Base-by-base conservation (phyloP, 2,888 invertebrate genomes). In the Seira musarum region DNA sequence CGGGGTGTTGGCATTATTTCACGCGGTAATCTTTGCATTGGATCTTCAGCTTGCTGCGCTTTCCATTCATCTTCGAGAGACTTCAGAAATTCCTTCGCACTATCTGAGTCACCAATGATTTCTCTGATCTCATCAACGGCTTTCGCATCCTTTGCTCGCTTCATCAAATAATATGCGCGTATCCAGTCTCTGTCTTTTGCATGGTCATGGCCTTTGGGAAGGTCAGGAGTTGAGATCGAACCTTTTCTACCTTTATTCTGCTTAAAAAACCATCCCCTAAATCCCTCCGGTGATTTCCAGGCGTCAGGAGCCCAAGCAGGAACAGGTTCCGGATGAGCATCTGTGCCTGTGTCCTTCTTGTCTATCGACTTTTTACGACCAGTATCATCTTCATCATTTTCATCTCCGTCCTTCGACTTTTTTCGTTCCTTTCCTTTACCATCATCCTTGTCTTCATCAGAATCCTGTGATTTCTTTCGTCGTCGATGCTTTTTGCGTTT, bases 261-360 rank as follows among this genome's bases (percentile, higher is more conserved):
- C 30, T 30, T 30, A 8, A 30, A 67, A 0, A 75, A 24, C 75
- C 75, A 75, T 0, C 49, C 40, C 19, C 57, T 66, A 40, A 67
- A 40, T 1, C 67, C 74, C 22, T 15, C 3, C 13, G 75, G 75
- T 3, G 75, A 25, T 25, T 75, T 75, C 75, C 75, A 75, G 10
- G 30, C 10, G 8, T 35, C 10, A 15, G 66, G 66, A 60, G 68
- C 61, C 75, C 75, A 75, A 2, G 53, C 24, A 1, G 75, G 75
- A 19, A 75, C 8, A 30, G 30, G 30, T 30, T 30, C 30, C 8
- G 30, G 30, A 30, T 5, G 30, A 5, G 15, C 30, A 1, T 68
- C 66, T 1, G 46, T 30, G 30, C 30, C 30, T 8, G 8, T 30
- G 30, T 30, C 30, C 30, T 30, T 30, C 61, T 15, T 15, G n/a